Conservation (phyloP, 2,797 vertebrate genomes). For the Avahi laniger region DNA sequence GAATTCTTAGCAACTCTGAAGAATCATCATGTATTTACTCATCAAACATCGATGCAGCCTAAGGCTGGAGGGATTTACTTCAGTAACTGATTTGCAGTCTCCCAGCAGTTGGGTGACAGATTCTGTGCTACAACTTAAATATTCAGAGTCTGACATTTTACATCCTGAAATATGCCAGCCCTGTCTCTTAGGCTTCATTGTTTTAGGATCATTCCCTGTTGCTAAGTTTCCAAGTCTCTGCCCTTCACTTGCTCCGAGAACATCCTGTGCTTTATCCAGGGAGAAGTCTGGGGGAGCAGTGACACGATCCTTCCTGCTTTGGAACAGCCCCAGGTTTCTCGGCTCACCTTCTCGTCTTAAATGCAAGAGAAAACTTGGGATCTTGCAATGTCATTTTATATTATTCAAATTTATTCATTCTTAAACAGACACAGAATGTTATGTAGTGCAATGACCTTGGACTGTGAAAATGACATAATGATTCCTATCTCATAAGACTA, state of each 20-base stretch:
- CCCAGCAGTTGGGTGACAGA: not conserved
- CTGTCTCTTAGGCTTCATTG: not conserved
- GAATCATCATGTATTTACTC: not conserved
- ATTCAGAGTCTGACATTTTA: not conserved
- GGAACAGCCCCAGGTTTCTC: not conserved
- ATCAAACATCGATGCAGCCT: not conserved
- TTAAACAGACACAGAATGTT: slow-evolving; percentile 33
- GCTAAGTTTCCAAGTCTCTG: not conserved
- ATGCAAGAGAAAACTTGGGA: not conserved
- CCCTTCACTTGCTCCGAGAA: not conserved
- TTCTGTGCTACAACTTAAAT: not conserved
- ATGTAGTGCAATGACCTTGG: not conserved
- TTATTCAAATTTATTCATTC: slow-evolving; percentile 27
- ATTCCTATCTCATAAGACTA: not conserved
- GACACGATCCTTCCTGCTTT: not conserved
- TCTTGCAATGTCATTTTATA: slow-evolving; percentile 1
- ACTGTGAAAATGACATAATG: not conserved
- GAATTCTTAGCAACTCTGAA: not conserved
- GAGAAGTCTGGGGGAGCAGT: not conserved
- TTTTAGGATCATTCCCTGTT: not conserved
- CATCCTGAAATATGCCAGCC: not conserved
- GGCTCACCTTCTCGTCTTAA: not conserved
- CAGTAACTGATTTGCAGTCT: not conserved
- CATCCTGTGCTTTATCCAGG: not conserved
- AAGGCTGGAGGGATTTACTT: not conserved